Base-by-base conservation (phyloP, 2,888 invertebrate species). In the Amitus sp. region DNA sequence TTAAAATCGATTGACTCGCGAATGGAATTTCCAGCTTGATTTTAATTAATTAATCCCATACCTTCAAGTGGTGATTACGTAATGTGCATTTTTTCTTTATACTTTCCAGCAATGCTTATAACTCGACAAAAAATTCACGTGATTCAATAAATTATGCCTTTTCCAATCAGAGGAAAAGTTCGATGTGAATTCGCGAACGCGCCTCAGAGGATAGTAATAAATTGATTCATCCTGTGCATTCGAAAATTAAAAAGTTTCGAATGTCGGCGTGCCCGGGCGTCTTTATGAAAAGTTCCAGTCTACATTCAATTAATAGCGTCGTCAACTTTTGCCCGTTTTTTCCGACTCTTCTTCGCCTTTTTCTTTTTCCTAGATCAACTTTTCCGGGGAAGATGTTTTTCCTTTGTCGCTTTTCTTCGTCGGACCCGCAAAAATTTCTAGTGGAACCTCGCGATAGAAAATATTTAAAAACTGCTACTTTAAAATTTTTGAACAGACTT, bases 351-450 rank as follows among this genome's bases (percentile, higher is more conserved):
- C 2, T 15, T 17, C 39, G 17, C 5, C 39, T 17, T 19, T 19
- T 19, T n/a, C 19, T 28, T 52, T 47, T 58, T 30, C 48, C 51
- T 70, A 73, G 74, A 77, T 76, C 73, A 74, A 62, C 63, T 66
- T 67, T 66, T 9, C 5, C 42, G 6, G 55, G 30, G 23, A 23
- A 23, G 23, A 23, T 30, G 30, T 30, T 30, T 9, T 30, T 30
- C 30, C 6, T 30, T 30, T 30, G 10, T n/a, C n/a, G n/a, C n/a
- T n/a, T n/a, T n/a, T n/a, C n/a, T n/a, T n/a, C n/a, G n/a, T n/a
- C n/a, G n/a, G n/a, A n/a, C n/a, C 2, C 17, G 17, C n/a, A 40
- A 27, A 30, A 42, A n/a, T 30, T 30, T 30, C 2, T n/a, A n/a
- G n/a, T 7, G 42, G 17, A 30, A 30, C 27, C 42, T 40, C 27